Evolutionary conservation across 2,888 invertebrate species (phyloP).

Genomic region (Epirrita christyi): DNA sequence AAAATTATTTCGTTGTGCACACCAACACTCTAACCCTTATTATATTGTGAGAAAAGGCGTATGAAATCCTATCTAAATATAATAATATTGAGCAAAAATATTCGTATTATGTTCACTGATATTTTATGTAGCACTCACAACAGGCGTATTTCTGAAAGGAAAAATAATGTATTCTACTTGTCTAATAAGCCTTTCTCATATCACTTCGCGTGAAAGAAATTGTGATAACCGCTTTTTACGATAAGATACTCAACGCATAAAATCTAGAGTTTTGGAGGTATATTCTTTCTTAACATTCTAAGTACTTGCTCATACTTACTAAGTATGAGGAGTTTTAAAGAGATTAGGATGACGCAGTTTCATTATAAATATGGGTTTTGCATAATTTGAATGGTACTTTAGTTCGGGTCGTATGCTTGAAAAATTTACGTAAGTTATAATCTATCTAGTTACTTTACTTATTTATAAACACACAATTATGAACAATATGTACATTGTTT

Average conservation of each 20-base stretch:
- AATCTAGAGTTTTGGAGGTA: conserved; percentile 3
- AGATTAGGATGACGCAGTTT: too few relatives aligned
- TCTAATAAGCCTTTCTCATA: conserved; percentile 18
- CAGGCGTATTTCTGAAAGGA: conserved; percentile 14
- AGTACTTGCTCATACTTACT: too few relatives aligned
- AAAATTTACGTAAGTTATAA: too few relatives aligned
- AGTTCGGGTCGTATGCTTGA: too few relatives aligned
- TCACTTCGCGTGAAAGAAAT: conserved; percentile 23
- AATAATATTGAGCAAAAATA: conserved; percentile 10
- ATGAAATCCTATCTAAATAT: conserved; percentile 4
- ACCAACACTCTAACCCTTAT: background rate
- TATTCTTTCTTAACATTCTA: background rate
- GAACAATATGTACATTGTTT: too few relatives aligned
- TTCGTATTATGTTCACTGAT: conserved; percentile 6
- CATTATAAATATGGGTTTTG: too few relatives aligned
- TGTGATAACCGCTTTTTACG: conserved; percentile 21
- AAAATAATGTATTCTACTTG: conserved; percentile 25
- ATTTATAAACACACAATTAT: too few relatives aligned
- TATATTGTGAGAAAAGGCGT: background rate
- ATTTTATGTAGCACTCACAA: conserved; percentile 14
- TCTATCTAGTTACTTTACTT: too few relatives aligned
- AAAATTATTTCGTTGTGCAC: background rate
- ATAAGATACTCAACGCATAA: conserved; percentile 11
- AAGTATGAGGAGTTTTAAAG: too few relatives aligned
- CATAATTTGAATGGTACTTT: too few relatives aligned